Base-by-base conservation (phyloP, 2,888 invertebrate genomes). In the Rhamnusium bicolor region DNA sequence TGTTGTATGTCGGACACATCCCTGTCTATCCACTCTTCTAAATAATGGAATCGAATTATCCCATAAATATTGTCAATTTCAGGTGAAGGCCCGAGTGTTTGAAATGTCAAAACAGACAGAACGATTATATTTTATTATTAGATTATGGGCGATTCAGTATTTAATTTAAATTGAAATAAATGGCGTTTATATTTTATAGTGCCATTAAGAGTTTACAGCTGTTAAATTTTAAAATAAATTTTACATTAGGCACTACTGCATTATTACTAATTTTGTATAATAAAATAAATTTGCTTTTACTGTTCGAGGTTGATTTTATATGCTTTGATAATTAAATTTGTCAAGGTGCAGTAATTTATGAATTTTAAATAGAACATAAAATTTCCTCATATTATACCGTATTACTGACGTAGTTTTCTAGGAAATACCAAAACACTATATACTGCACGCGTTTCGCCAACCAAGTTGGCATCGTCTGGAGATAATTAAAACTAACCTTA, bases 21-120 rank as follows among this genome's bases (percentile, higher is more conserved):
- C 80, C 79, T 78, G 78, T 79, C 79, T 77, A 74, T 77, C 66
- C 74, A 74, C 73, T 77, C 67, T 73, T 71, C 74, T 68, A 79
- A 79, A 78, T 81, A 80, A 80, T 79, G 75, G 78, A 74, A 69
- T 72, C 73, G 72, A 79, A 79, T 81, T 80, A 79, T 73, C 66
- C 76, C 77, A 77, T 78, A 75, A 79, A 77, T 78, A 80, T 79
- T 81, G 80, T 81, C 81, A 81, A 79, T 78, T 79, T 70, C 81
- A 81, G 80, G 79, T 80, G 73, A 69, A 56, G 51, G 27, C 47
- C 32, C 68, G 47, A 73, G 67, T 70, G 69, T 71, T 73, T 65
- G 66, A 46, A 32, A 54, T 47, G 72, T 74, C 74, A 74, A 67
- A 69, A 69, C 76, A 70, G 72, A 71, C 69, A 66, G 71, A 72